Base-by-base conservation (phyloP, 2,888 invertebrate genomes). In the Drosophila macrospina region DNA sequence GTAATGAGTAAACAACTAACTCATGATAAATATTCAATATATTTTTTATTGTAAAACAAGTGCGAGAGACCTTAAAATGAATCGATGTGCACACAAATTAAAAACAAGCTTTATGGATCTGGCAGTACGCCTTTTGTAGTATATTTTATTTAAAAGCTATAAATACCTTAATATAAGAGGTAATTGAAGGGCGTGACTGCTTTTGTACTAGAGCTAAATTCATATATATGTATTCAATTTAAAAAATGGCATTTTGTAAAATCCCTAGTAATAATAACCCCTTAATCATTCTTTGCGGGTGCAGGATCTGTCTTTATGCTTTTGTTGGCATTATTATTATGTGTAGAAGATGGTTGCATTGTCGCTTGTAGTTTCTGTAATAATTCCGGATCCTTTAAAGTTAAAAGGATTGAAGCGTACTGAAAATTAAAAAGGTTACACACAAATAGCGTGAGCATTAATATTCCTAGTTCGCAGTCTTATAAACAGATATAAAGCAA, bases 341-440 rank as follows among this genome's bases (percentile, higher is more conserved):
- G 55, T 20, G 30, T 7, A 1, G 26, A 2, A 26, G 67, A 59
- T 24, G 55, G 16, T 1, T 48, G 11, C 32, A 74, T 69, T 26
- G 59, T 69, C 20, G 55, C 54, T n/a, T 74, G 28, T 2, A 73
- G 34, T 52, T 74, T 73, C 10, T 59, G 20, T 7, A 74, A 55
- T 6, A 73, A 63, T n/a, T 59, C 55, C 1, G 30, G 57, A 30
- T 73, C 63, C 16, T 74, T 63, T 4, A 63, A 34, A 2, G 42
- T 39, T 30, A 73, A 50, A 20, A 73, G 24, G 0, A 73, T 63
- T 10, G 63, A 30, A 7, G 55, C 63, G 13, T 73, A 73, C 73
- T 73, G 55, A 13, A 69, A 68, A 24, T 32, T 42, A 24, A 20
- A 1, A 20, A 20, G 20, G n/a, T n/a, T n/a, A n/a, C n/a, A n/a